A percentile compares a stretch with the other conserved stretches of the same genome.
These are phyloP conservation scores for Drosophila recens DNA, from an alignment of 2,888 invertebrate genomes.

Conservation along the genomic window DNA sequence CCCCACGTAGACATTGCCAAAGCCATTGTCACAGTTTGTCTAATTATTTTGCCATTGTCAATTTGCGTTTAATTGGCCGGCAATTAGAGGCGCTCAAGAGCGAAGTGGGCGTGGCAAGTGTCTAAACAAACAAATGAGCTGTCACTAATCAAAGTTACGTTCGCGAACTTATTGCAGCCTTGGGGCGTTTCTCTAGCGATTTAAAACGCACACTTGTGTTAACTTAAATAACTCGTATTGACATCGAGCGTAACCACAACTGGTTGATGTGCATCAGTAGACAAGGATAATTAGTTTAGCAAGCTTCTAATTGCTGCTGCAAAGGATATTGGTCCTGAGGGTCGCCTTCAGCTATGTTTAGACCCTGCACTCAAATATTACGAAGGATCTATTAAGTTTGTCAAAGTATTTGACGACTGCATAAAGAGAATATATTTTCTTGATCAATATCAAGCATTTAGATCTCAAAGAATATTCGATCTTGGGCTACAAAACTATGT, in stretches of 20 bases:
- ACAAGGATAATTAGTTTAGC: conserved; percentile 71
- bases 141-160: conserved; percentile 46
- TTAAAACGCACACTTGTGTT: conserved; percentile 18
- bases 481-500: too few relatives aligned
- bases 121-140: conserved; percentile 43
- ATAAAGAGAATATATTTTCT: too few relatives aligned
- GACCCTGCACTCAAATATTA: background rate
- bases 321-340: conserved; percentile 37
- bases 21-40: conserved; percentile 38
- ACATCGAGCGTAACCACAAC: conserved; percentile 12
- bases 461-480: too few relatives aligned
- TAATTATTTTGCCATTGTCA: conserved; percentile 78
- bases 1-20: background rate
- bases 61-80: conserved; percentile 71
- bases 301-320: conserved; percentile 62
- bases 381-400: background rate
- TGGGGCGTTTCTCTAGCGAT: conserved; percentile 11
- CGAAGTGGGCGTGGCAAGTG: conserved; percentile 34
- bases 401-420: too few relatives aligned
- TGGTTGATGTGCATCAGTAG: conserved; percentile 25
- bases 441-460: too few relatives aligned
- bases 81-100: conserved; percentile 56
- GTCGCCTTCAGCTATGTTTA: conserved; percentile 9
- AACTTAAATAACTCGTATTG: conserved; percentile 13
- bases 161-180: conserved; percentile 5